Percentiles rank a stretch among this genome's conserved stretches.
Conservation (phyloP, 2,888 invertebrate genomes). For the Zygothrica quintamaculata region DNA sequence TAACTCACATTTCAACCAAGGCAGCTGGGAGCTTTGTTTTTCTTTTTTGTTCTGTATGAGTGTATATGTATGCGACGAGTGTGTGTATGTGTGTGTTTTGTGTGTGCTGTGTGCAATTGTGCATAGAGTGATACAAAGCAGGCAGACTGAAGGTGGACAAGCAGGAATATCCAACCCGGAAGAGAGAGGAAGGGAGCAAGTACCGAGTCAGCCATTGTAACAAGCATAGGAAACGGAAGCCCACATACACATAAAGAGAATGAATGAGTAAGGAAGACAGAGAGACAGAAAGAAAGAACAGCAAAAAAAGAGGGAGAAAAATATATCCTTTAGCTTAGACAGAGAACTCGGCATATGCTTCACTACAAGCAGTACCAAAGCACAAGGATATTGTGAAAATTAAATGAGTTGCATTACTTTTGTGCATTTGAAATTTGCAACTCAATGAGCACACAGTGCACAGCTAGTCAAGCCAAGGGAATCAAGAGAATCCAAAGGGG, state of each 20-base stretch:
- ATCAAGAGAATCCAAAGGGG: constrained; percentile 12
- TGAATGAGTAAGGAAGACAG: constrained; percentile 16
- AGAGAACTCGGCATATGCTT: constrained; percentile 56
- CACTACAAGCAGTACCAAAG: constrained; percentile 56
- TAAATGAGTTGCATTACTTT: constrained; percentile 80
- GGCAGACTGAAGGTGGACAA: constrained; percentile 24
- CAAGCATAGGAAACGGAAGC: constrained; percentile 69
- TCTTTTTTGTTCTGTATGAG: too few relatives aligned
- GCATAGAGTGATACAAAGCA: constrained; percentile 73
- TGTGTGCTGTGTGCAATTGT: constrained; percentile 71
- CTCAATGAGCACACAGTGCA: constrained; percentile 71
- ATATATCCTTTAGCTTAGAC: constrained; percentile 17
- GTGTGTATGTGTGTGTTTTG: constrained; percentile 14
- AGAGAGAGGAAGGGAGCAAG: too few relatives aligned
- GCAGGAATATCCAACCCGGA: constrained; percentile 23
- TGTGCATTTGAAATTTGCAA: constrained; percentile 80
- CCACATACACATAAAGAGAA: constrained; percentile 33
- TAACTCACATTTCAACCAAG: constrained; percentile 57
- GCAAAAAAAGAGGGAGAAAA: constrained; percentile 25
- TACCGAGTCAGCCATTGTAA: constrained; percentile 61
- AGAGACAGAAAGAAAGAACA: constrained; percentile 15
- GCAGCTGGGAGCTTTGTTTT: constrained; percentile 63
- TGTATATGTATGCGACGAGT: too few relatives aligned
- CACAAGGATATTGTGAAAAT: constrained; percentile 80
- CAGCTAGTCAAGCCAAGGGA: constrained; percentile 20